These are phyloP conservation scores for Escarpia spicata DNA, from an alignment of 2,888 invertebrate genomes.

Conservation along the genomic window DNA sequence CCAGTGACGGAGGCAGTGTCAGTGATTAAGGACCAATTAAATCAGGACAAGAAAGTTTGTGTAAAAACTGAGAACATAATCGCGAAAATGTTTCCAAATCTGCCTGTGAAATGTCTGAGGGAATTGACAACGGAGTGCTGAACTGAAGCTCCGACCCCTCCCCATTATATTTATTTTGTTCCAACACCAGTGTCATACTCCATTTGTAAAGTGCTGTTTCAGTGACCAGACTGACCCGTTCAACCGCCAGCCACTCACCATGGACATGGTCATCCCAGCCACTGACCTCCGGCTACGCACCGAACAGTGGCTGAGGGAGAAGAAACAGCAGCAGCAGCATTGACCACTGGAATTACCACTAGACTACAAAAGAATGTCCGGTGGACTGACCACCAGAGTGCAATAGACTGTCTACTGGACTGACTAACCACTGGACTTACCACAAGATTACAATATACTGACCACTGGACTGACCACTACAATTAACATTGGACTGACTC, in stretches of 20 bases:
- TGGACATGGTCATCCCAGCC: constrained; percentile 89
- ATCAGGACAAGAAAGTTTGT: too few relatives aligned
- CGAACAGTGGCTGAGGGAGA: constrained; percentile 73
- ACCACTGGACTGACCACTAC: background rate
- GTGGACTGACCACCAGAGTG: too few relatives aligned
- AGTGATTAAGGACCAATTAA: too few relatives aligned
- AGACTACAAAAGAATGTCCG: too few relatives aligned
- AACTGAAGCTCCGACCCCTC: too few relatives aligned
- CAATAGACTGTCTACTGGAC: background rate
- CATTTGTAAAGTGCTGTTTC: constrained; percentile 55
- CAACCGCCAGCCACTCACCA: constrained; percentile 89
- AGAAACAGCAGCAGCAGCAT: constrained; percentile 20
- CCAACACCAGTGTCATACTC: too few relatives aligned
- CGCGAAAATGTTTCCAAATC: too few relatives aligned
- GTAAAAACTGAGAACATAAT: too few relatives aligned
- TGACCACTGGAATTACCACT: background rate
- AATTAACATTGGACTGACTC: background rate
- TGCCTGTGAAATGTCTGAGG: too few relatives aligned
- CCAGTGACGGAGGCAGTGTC: too few relatives aligned
- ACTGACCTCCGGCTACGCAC: constrained; percentile 81
- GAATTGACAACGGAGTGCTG: too few relatives aligned
- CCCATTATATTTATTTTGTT: too few relatives aligned
- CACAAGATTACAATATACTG: background rate
- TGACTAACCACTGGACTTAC: background rate
- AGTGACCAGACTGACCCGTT: constrained; percentile 97